Evolutionary conservation across 2,888 invertebrate species (phyloP).

Genomic region (Drosophila maculinotata): DNA sequence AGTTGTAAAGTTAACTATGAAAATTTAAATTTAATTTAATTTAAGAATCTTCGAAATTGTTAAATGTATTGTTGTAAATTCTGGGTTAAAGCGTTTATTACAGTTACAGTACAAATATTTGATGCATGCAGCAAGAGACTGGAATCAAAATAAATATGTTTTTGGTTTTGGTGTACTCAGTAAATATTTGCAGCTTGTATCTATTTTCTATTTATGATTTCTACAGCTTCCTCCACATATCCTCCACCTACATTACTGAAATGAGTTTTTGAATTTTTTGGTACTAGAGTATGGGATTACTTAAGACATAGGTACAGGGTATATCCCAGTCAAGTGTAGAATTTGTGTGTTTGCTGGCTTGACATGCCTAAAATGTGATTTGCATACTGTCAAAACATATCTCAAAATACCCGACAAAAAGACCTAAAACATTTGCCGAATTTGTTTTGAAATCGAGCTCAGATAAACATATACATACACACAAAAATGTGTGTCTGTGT

Average conservation of each 20-base stretch:
- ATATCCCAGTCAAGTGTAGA: not conserved
- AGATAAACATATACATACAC: constrained; percentile 29
- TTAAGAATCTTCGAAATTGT: no score
- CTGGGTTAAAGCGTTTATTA: not conserved
- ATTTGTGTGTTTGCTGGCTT: not conserved
- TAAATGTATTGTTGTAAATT: not conserved
- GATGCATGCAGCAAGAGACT: no score
- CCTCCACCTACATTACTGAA: no score
- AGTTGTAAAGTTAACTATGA: constrained; percentile 4
- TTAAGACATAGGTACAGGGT: not conserved
- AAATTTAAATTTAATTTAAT: not conserved
- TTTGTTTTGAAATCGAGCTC: constrained; percentile 65
- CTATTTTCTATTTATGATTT: no score
- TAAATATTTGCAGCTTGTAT: no score
- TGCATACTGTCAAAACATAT: constrained; percentile 76
- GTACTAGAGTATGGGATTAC: not conserved
- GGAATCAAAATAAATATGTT: no score
- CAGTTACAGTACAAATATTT: no score
- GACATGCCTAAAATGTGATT: constrained; percentile 44
- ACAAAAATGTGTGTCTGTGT: constrained; percentile 25
- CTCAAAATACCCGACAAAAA: constrained; percentile 59
- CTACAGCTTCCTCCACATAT: no score
- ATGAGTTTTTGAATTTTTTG: no score
- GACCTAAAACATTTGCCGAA: constrained; percentile 61
- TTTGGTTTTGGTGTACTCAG: no score